phyloP scores from a whole-genome alignment of 2,797 vertebrate species.

The Acomys russatus region DNA sequence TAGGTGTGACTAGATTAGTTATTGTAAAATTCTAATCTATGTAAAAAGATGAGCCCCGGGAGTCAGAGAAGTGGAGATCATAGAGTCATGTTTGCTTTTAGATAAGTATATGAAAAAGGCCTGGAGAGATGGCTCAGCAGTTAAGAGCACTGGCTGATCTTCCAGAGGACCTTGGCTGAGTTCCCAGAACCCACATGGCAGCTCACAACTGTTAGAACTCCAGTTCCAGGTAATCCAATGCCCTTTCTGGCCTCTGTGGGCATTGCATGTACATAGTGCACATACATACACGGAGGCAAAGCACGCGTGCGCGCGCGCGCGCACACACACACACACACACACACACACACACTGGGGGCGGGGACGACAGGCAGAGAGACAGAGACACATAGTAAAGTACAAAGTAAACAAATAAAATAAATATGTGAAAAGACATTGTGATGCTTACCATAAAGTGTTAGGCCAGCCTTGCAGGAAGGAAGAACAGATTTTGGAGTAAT shows the following conservation, averaged over 20 bases:
- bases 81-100: neutral
- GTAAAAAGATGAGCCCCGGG: neutral
- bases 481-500: slow-evolving; percentile 13
- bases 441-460: slow-evolving; percentile 14
- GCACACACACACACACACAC: too few relatives aligned
- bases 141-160: neutral
- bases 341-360: too few relatives aligned
- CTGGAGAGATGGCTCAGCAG: neutral
- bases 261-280: neutral
- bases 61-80: neutral
- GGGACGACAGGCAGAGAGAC: too few relatives aligned
- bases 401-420: neutral
- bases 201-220: neutral
- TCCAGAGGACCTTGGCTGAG: neutral
- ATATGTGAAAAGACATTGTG: neutral
- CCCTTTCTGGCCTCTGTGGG: neutral
- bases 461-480: neutral
- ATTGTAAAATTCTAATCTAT: slow-evolving; percentile 2
- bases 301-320: neutral
- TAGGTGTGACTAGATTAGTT: neutral
- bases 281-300: neutral
- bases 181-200: neutral
- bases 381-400: neutral
- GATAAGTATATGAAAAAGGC: neutral
- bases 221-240: neutral